These are phyloP conservation scores for Gryllus longicercus DNA, from an alignment of 2,888 invertebrate genomes.

Conservation along the genomic window DNA sequence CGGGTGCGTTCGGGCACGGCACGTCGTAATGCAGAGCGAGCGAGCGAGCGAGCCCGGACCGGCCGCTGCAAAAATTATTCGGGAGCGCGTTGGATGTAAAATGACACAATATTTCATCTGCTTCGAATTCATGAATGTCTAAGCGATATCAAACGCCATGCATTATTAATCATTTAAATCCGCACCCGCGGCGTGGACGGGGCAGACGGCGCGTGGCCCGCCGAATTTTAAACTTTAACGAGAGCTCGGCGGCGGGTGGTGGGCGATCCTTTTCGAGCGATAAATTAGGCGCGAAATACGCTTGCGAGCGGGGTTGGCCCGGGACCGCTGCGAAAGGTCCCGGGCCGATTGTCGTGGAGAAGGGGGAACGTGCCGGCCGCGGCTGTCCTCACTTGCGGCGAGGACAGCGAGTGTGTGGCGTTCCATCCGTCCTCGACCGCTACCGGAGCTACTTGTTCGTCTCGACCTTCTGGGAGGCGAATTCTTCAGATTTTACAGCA, in stretches of 20 bases:
- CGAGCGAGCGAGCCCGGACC: neutral
- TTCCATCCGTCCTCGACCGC: too few species aligned
- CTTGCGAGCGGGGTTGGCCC: neutral
- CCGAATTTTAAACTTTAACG: slow-evolving; percentile 2
- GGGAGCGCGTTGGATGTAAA: neutral
- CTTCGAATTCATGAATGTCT: slow-evolving; percentile 17
- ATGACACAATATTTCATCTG: slow-evolving; percentile 17
- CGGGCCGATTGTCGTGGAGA: neutral
- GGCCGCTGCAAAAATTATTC: neutral
- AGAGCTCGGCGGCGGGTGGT: neutral
- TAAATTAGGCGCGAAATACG: slow-evolving; percentile 8
- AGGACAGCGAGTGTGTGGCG: too few species aligned
- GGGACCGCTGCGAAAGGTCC: neutral
- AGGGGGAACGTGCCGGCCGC: neutral
- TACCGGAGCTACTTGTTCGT: too few species aligned
- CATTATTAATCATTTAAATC: neutral
- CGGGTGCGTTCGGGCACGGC: neutral
- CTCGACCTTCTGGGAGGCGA: too few species aligned
- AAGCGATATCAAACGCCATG: slow-evolving; percentile 17
- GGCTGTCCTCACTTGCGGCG: too few species aligned
- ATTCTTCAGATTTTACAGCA: too few species aligned
- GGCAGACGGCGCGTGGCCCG: neutral
- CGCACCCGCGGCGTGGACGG: neutral
- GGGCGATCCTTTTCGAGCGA: neutral
- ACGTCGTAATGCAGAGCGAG: neutral